phyloP scores from a whole-genome alignment of 2,888 invertebrate species.

The Trisateles emortualis region DNA sequence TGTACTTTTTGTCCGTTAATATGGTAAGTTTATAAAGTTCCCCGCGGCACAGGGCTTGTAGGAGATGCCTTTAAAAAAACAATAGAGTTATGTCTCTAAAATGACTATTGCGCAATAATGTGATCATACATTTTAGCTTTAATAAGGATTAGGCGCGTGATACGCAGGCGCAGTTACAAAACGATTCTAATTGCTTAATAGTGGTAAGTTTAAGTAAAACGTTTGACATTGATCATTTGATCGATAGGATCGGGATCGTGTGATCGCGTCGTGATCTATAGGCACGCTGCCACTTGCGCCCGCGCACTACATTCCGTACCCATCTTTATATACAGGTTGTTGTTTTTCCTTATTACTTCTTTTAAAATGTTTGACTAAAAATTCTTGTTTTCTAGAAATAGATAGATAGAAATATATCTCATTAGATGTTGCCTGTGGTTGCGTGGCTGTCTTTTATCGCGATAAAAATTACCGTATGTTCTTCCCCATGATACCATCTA shows the following conservation, averaged over 20 bases:
- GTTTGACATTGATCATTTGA: slow-evolving; percentile 37
- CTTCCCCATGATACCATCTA: no score
- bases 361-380: no score
- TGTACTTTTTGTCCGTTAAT: no score
- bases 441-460: no score
- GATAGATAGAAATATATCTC: no score
- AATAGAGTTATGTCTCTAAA: no score
- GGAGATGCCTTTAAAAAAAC: no score
- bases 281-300: slow-evolving; percentile 37
- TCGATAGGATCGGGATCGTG: slow-evolving; percentile 39
- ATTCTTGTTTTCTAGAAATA: background rate
- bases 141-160: background rate
- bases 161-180: background rate
- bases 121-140: background rate
- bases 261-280: slow-evolving; percentile 49
- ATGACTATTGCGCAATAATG: background rate
- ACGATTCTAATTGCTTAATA: slow-evolving; percentile 7
- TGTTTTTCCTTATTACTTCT: background rate
- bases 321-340: slow-evolving; percentile 36
- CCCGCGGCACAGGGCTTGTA: no score
- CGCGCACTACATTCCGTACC: slow-evolving; percentile 34
- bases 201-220: slow-evolving; percentile 21
- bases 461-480: no score
- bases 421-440: no score
- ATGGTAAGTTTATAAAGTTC: no score